Evolutionary conservation across 2,888 invertebrate species (phyloP).

Genomic region (Chironomus riparius): DNA sequence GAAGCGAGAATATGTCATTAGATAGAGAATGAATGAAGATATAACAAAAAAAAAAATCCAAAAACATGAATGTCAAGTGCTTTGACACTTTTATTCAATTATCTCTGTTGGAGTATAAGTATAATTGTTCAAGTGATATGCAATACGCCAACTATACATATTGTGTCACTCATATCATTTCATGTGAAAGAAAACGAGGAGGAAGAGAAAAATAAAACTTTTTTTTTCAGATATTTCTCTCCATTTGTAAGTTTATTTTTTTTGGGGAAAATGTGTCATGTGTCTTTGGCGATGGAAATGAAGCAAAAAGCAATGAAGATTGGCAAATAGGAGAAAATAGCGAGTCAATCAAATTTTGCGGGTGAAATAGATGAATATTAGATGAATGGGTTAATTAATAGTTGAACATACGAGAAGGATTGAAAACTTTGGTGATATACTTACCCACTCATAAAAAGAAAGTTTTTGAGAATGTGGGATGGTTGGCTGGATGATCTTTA

Average conservation of each 20-base stretch:
- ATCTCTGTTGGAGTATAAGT: conserved; percentile 4
- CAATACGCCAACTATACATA: not conserved
- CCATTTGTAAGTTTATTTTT: not conserved
- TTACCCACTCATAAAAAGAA: no score
- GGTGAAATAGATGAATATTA: conserved; percentile 16
- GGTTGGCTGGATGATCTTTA: no score
- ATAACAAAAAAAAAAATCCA: not conserved
- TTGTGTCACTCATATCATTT: not conserved
- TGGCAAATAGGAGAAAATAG: not conserved
- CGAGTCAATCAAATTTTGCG: conserved; percentile 14
- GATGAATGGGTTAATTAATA: conserved; percentile 23
- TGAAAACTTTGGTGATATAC: no score
- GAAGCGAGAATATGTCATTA: not conserved
- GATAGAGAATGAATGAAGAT: not conserved
- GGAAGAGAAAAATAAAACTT: not conserved
- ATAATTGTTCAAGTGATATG: conserved; percentile 23
- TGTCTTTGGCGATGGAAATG: not conserved
- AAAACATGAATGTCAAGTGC: conserved; percentile 23
- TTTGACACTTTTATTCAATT: conserved; percentile 27
- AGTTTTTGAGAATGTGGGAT: no score
- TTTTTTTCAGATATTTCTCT: not conserved
- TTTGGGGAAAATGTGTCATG: conserved; percentile 2
- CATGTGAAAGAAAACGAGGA: not conserved
- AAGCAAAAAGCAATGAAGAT: not conserved
- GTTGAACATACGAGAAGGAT: not conserved